phyloP scores from a whole-genome alignment of 1,140 invertebrate species.

The Neodiprion virginianus region DNA sequence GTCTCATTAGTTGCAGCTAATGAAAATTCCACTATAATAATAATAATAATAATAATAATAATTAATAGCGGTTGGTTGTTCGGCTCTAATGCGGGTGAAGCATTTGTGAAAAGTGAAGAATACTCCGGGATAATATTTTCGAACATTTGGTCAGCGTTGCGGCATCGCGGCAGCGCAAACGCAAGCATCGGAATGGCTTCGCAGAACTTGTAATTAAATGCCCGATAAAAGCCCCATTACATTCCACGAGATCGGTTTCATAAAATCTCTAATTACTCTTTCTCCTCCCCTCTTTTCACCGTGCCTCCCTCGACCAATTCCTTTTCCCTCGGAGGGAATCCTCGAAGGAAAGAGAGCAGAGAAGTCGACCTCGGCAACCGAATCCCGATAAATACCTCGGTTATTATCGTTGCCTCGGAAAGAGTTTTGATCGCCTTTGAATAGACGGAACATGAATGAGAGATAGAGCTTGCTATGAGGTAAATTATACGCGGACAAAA shows the following conservation, averaged over 20 bases:
- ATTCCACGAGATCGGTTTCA: background rate
- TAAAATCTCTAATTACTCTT: conserved; percentile 2
- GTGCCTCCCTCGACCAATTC: too few species aligned
- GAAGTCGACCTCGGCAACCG: too few species aligned
- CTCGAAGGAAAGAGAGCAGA: too few species aligned
- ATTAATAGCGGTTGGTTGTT: background rate
- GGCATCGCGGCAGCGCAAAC: background rate
- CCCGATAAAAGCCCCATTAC: conserved; percentile 7
- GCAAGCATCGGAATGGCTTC: background rate
- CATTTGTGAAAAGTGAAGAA: background rate
- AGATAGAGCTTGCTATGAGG: too few species aligned
- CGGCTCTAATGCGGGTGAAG: background rate
- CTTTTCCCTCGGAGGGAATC: too few species aligned
- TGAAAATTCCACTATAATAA: background rate
- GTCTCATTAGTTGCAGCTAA: background rate
- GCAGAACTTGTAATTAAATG: background rate
- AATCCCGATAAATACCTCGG: too few species aligned
- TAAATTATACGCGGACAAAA: too few species aligned
- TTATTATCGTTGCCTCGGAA: too few species aligned
- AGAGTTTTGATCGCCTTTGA: too few species aligned
- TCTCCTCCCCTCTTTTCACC: background rate
- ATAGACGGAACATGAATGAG: too few species aligned
- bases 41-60: background rate
- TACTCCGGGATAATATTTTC: background rate
- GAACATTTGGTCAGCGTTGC: background rate